phyloP scores from a whole-genome alignment of 2,888 invertebrate species.

The Leuctra nigra region DNA sequence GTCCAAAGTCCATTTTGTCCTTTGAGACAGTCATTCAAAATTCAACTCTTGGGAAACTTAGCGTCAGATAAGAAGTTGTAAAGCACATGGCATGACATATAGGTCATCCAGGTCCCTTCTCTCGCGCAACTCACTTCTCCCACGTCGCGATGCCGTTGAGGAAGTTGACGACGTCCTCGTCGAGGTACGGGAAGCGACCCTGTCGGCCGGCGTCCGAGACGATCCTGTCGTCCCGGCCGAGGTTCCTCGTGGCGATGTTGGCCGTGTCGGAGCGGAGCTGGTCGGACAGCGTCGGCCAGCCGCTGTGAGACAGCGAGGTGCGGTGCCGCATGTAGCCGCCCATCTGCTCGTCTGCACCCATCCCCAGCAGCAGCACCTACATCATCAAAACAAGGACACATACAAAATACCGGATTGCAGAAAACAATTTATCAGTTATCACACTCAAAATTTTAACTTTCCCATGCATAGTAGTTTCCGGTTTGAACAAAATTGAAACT shows the following conservation, averaged over 20 bases:
- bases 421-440: no score
- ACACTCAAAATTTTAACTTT: no score
- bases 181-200: constrained; percentile 45
- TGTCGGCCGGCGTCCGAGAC: constrained; percentile 84
- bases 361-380: constrained; percentile 76
- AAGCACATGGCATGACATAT: no score
- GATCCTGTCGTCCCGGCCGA: constrained; percentile 91
- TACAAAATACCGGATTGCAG: no score
- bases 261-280: constrained; percentile 74
- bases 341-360: constrained; percentile 96
- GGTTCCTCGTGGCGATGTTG: constrained; percentile 81
- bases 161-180: constrained; percentile 43
- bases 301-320: constrained; percentile 54
- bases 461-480: no score
- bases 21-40: no score
- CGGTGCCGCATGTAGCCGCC: constrained; percentile 91
- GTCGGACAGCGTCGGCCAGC: constrained; percentile 47
- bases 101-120: no score
- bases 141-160: constrained; percentile 57
- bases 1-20: no score
- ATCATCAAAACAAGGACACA: constrained; percentile 1
- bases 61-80: no score
- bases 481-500: no score
- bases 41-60: no score
- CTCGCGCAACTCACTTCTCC: constrained; percentile 60